Evolutionary conservation across 2,797 vertebrate genomes (phyloP).

Genomic region (Diglossa cyanea): DNA sequence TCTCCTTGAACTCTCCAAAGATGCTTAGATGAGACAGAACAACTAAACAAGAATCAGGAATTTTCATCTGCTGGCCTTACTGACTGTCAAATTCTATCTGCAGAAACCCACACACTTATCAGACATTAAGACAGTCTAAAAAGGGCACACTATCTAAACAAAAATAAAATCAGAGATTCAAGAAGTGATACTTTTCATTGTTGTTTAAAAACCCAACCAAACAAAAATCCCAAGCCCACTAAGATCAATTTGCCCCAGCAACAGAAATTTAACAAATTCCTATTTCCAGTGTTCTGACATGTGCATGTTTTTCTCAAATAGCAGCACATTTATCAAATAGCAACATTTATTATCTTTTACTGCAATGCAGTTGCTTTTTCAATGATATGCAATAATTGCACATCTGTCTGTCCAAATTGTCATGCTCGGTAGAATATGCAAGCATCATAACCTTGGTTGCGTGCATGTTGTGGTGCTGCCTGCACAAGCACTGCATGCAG

Average conservation of each 20-base stretch:
- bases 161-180: background rate
- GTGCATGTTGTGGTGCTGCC: background rate
- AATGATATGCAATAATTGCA: background rate
- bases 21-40: background rate
- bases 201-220: background rate
- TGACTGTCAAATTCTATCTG: background rate
- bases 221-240: background rate
- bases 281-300: background rate
- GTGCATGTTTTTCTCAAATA: background rate
- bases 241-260: background rate
- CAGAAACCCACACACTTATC: background rate
- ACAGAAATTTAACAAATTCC: background rate
- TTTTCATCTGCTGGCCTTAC: background rate
- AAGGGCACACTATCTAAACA: rapidly evolving
- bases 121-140: background rate
- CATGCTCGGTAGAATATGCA: background rate
- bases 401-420: background rate
- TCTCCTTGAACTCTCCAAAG: background rate
- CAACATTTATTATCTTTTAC: background rate
- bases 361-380: background rate
- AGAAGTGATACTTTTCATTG: background rate
- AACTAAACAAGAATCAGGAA: background rate
- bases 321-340: background rate
- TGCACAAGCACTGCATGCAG: background rate
- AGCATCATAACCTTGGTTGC: background rate